These are phyloP conservation scores for sheep (Ovis aries) DNA, from an alignment of 2,113 vertebrate species.

Conservation along the genomic window DNA sequence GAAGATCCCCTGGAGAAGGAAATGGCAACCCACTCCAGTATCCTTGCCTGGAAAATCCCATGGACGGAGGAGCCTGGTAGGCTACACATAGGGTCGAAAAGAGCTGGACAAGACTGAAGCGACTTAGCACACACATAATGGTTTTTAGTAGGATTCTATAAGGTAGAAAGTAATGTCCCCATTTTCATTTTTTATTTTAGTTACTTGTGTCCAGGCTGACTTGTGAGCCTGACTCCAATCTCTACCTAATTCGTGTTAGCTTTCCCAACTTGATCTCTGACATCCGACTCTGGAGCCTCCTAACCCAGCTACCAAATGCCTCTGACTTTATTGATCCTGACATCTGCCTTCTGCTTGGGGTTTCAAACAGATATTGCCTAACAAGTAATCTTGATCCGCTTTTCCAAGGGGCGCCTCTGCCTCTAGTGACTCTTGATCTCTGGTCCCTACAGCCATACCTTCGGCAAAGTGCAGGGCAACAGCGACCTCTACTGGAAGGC, in stretches of 20 bases:
- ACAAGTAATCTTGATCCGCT: not conserved
- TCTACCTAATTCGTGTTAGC: not conserved
- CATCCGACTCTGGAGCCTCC: not conserved
- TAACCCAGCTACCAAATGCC: not conserved
- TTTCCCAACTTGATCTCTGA: not conserved
- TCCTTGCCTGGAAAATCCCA: not conserved
- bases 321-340: not conserved
- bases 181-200: not conserved
- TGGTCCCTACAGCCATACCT: conserved; percentile 83
- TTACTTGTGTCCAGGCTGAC: not conserved
- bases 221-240: not conserved
- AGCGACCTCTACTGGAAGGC: conserved; percentile 92
- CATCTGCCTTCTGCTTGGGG: not conserved
- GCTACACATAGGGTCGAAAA: not conserved
- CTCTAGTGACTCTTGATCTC: not conserved
- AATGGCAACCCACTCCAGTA: not conserved
- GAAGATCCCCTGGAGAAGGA: not conserved
- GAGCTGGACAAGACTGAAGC: not conserved
- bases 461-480: conserved; percentile 88
- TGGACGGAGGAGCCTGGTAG: not conserved
- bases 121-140: not conserved
- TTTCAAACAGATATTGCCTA: not conserved
- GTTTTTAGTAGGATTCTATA: not conserved
- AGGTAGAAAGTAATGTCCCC: not conserved
- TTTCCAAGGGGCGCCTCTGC: not conserved